Conservation (phyloP, 2,888 invertebrate genomes). For the Cosmia trapezina region DNA sequence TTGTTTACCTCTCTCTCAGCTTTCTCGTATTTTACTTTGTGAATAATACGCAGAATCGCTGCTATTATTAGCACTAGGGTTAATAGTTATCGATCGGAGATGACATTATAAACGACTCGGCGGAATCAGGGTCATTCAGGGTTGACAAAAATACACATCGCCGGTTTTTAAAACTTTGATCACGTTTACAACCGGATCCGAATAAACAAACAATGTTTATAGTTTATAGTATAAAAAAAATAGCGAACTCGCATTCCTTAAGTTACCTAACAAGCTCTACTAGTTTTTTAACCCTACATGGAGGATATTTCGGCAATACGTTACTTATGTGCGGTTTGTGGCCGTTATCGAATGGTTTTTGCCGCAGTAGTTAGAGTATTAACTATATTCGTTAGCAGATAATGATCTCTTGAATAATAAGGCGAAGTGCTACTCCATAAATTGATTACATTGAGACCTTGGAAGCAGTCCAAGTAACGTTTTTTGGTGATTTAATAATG, state of each 20-base stretch:
- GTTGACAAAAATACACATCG: slow-evolving; percentile 53
- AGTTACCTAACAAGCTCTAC: slow-evolving; percentile 79
- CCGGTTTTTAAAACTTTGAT: slow-evolving; percentile 62
- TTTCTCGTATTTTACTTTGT: slow-evolving; percentile 70
- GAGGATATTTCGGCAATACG: slow-evolving; percentile 59
- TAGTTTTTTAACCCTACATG: slow-evolving; percentile 75
- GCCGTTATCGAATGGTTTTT: slow-evolving; percentile 43
- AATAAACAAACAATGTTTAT: slow-evolving; percentile 66
- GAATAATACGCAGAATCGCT: slow-evolving; percentile 62
- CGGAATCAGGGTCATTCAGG: slow-evolving; percentile 53
- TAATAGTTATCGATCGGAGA: slow-evolving; percentile 73
- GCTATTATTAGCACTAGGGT: slow-evolving; percentile 72
- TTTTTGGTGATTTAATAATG: neutral
- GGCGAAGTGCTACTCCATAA: neutral
- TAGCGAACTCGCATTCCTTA: slow-evolving; percentile 76
- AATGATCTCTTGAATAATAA: slow-evolving; percentile 37
- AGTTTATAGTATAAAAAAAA: slow-evolving; percentile 57
- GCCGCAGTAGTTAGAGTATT: slow-evolving; percentile 15
- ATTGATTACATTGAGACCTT: slow-evolving; percentile 21
- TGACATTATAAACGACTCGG: slow-evolving; percentile 59
- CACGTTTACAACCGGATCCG: slow-evolving; percentile 71
- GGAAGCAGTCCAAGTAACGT: slow-evolving; percentile 5
- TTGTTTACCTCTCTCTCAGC: slow-evolving; percentile 79
- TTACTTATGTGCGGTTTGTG: slow-evolving; percentile 37
- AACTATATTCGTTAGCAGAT: slow-evolving; percentile 34